A percentile compares a stretch with the other conserved stretches of the same genome.
These are phyloP conservation scores for Terebella lapidaria DNA, from an alignment of 2,888 invertebrate genomes.

Conservation along the genomic window DNA sequence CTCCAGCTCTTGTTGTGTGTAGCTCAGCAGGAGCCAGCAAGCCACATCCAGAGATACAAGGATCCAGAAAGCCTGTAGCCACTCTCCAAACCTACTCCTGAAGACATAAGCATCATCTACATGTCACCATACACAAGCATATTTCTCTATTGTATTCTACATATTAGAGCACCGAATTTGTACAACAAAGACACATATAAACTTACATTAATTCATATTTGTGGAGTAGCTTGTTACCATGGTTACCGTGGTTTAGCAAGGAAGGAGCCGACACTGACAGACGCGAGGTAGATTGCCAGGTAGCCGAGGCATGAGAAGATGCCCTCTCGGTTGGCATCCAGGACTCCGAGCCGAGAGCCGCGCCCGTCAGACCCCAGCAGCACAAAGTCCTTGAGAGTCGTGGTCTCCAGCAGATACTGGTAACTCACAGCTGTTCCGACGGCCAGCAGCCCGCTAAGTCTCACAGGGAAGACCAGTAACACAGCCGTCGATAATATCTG, in stretches of 20 bases:
- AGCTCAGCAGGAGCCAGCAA: background rate
- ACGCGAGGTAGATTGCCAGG: constrained; percentile 73
- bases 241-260: constrained; percentile 38
- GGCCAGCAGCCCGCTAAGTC: constrained; percentile 56
- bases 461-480: constrained; percentile 58
- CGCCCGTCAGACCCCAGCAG: constrained; percentile 54
- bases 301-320: constrained; percentile 80
- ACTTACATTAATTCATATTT: background rate
- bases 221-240: background rate
- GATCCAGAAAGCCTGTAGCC: too few relatives aligned
- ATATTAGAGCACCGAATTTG: background rate
- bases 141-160: too few relatives aligned
- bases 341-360: constrained; percentile 55
- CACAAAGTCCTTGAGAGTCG: constrained; percentile 67
- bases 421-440: constrained; percentile 62
- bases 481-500: constrained; percentile 64
- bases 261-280: constrained; percentile 53
- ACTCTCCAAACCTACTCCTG: too few relatives aligned
- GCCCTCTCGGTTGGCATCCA: constrained; percentile 88
- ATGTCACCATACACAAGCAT: too few relatives aligned
- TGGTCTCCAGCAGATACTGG: constrained; percentile 61
- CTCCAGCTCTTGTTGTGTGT: background rate
- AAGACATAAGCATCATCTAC: too few relatives aligned
- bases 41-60: background rate
- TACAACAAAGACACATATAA: background rate